phyloP scores from a whole-genome alignment of 2,113 vertebrate genomes.

The Zosterops hypoxanthus region DNA sequence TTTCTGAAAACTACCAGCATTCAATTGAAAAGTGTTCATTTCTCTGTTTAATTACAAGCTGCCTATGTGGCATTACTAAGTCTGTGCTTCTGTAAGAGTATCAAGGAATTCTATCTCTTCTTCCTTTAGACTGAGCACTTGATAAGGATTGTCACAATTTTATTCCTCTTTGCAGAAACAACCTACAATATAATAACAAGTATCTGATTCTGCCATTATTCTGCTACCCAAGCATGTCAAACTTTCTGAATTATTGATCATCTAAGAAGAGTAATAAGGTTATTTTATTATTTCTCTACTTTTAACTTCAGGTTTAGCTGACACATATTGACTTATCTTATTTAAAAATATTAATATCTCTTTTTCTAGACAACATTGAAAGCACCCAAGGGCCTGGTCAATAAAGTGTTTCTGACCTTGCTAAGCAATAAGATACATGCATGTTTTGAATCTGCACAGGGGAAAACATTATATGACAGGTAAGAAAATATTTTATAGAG shows the following conservation, averaged over 20 bases:
- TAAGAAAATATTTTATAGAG: neutral
- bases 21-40: neutral
- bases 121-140: neutral
- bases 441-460: neutral
- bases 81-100: neutral
- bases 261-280: neutral
- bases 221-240: neutral
- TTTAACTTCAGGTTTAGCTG: neutral
- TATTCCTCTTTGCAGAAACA: neutral
- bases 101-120: neutral
- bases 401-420: neutral
- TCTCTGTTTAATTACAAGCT: neutral
- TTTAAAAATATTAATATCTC: neutral
- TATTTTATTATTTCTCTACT: neutral
- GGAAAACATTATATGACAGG: neutral
- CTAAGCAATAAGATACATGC: neutral
- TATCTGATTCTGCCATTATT: neutral
- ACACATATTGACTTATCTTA: neutral
- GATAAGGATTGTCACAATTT: neutral
- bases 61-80: neutral
- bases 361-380: neutral
- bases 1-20: neutral
- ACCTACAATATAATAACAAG: neutral
- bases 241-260: neutral
- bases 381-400: fast-evolving